Percentiles rank a stretch among this genome's conserved stretches.
These are phyloP conservation scores for Ctena decussata DNA, from an alignment of 2,888 invertebrate species.

Conservation along the genomic window DNA sequence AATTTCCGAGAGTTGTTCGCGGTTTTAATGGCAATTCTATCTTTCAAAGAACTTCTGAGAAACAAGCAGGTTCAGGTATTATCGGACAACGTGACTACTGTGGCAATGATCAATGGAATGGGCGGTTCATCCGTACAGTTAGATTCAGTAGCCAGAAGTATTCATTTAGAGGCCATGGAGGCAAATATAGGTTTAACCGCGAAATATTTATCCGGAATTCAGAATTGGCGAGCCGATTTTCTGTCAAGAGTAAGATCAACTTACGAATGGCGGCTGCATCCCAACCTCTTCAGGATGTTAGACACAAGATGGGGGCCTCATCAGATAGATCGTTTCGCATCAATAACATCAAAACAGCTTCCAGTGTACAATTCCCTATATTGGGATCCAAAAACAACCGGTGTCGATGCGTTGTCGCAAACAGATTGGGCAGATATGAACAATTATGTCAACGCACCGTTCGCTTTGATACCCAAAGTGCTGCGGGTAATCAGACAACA, in stretches of 20 bases:
- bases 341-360: neutral
- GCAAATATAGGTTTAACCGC: neutral
- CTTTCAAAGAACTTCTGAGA: neutral
- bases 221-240: constrained; percentile 7
- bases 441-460: constrained; percentile 31
- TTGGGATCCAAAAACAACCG: constrained; percentile 17
- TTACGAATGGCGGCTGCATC: constrained; percentile 16
- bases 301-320: constrained; percentile 15
- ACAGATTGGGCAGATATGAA: neutral
- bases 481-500: neutral
- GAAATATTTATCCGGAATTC: neutral
- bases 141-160: neutral
- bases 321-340: constrained; percentile 4
- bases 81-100: constrained; percentile 8
- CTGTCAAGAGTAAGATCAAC: constrained; percentile 1
- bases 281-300: neutral
- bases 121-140: neutral
- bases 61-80: constrained; percentile 11
- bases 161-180: constrained; percentile 9
- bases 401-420: constrained; percentile 22
- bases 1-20: constrained; percentile 11
- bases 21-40: neutral
- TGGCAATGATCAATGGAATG: constrained; percentile 1
- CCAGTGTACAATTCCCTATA: constrained; percentile 3
- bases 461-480: neutral